These are phyloP conservation scores for Clusia tigrina DNA, from an alignment of 2,888 invertebrate genomes.

Conservation along the genomic window DNA sequence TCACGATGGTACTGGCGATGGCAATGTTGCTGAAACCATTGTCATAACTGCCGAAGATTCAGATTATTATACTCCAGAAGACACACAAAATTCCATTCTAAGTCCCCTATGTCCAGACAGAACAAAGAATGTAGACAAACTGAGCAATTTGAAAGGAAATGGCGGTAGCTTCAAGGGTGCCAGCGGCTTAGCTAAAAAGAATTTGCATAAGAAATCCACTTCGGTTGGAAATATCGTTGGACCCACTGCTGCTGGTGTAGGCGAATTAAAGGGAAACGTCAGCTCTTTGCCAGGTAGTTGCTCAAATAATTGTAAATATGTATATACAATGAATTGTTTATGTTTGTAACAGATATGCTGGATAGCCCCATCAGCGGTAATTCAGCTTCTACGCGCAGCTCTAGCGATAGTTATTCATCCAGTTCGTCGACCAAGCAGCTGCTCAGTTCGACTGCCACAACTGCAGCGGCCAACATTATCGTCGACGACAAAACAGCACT, in stretches of 20 bases:
- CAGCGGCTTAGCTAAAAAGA: conserved; percentile 50
- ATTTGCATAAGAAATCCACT: conserved; percentile 60
- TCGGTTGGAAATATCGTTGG: conserved; percentile 61
- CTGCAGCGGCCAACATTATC: conserved; percentile 57
- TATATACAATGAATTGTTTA: neutral
- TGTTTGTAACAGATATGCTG: conserved; percentile 52
- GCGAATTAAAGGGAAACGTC: conserved; percentile 69
- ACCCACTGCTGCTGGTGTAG: conserved; percentile 48
- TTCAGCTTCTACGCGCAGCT: conserved; percentile 70
- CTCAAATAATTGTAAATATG: neutral
- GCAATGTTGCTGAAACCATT: conserved; percentile 19
- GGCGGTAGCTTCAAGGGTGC: conserved; percentile 44
- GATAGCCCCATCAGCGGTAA: conserved; percentile 74
- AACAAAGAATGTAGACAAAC: conserved; percentile 45
- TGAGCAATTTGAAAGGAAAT: conserved; percentile 33
- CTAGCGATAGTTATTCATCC: conserved; percentile 83
- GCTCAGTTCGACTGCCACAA: conserved; percentile 67
- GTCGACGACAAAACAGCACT: conserved; percentile 60
- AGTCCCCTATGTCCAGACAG: conserved; percentile 68
- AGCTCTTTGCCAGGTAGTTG: conserved; percentile 69
- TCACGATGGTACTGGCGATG: conserved; percentile 25
- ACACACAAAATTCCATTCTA: conserved; percentile 74
- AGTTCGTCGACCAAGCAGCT: conserved; percentile 81
- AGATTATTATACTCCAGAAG: conserved; percentile 82
- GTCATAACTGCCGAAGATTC: conserved; percentile 70